Evolutionary conservation across 2,113 vertebrate genomes (phyloP).

Genomic region (Pseudorasbora parva): DNA sequence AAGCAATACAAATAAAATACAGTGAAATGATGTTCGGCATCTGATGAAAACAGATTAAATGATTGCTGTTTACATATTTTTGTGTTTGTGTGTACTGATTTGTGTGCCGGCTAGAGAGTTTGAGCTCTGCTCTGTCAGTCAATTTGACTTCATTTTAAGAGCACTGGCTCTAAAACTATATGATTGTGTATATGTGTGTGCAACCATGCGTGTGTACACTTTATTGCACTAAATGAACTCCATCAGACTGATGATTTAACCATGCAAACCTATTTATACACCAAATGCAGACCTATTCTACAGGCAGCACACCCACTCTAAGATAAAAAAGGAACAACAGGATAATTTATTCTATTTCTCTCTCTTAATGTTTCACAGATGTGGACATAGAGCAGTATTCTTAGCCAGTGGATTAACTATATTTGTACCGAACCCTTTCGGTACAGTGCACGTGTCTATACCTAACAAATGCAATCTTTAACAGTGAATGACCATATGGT

Average conservation of each 20-base stretch:
- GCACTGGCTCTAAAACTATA: neutral
- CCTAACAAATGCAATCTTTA: too few species aligned
- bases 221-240: neutral
- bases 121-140: neutral
- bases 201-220: neutral
- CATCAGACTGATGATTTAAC: slow-evolving; percentile 10
- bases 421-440: too few species aligned
- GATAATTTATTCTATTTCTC: neutral
- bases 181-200: neutral
- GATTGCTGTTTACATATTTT: neutral
- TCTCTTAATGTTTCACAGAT: neutral
- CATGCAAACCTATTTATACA: slow-evolving; percentile 1
- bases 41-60: neutral
- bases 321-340: neutral
- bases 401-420: neutral
- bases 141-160: neutral
- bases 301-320: neutral
- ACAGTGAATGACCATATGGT: too few species aligned
- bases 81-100: neutral
- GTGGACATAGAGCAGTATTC: neutral
- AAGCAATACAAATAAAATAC: neutral
- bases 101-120: neutral
- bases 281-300: neutral
- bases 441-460: too few species aligned
- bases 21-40: neutral